A percentile compares a stretch with the other conserved stretches of the same genome.
These are phyloP conservation scores for Lineus longissimus DNA, from an alignment of 1,140 invertebrate species.

Conservation along the genomic window DNA sequence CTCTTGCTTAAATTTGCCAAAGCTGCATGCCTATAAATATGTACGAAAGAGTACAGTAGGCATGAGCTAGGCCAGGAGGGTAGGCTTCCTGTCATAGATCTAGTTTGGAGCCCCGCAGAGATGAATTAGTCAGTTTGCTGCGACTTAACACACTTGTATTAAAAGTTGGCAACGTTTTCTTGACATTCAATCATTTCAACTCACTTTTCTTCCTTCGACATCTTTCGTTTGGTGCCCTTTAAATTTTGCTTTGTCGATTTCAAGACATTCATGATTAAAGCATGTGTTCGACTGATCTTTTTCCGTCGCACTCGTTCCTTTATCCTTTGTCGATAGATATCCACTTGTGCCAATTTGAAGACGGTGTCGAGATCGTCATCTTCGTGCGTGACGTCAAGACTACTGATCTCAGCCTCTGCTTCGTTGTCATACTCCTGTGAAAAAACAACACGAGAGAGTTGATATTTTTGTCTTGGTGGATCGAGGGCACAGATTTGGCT, in stretches of 20 bases:
- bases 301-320: conserved; percentile 82
- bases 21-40: no score
- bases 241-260: conserved; percentile 27
- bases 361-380: conserved; percentile 85
- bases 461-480: no score
- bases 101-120: no score
- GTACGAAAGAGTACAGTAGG: no score
- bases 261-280: conserved; percentile 15
- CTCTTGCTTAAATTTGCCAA: no score
- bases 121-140: no score
- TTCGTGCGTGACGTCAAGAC: conserved; percentile 70
- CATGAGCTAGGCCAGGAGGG: no score
- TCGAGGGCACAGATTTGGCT: conserved; percentile 28
- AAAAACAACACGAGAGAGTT: no score
- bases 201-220: conserved; percentile 33
- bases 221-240: conserved; percentile 33
- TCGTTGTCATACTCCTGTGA: conserved; percentile 84
- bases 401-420: conserved; percentile 82
- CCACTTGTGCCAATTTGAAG: conserved; percentile 75
- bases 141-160: no score
- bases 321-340: conserved; percentile 82
- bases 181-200: background rate
- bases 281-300: conserved; percentile 72
- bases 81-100: no score
- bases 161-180: background rate